Evolutionary conservation across 2,888 invertebrate species (phyloP), one percentile per base, ranked within the genome.

Genomic region (Drosophila longiperda): DNA sequence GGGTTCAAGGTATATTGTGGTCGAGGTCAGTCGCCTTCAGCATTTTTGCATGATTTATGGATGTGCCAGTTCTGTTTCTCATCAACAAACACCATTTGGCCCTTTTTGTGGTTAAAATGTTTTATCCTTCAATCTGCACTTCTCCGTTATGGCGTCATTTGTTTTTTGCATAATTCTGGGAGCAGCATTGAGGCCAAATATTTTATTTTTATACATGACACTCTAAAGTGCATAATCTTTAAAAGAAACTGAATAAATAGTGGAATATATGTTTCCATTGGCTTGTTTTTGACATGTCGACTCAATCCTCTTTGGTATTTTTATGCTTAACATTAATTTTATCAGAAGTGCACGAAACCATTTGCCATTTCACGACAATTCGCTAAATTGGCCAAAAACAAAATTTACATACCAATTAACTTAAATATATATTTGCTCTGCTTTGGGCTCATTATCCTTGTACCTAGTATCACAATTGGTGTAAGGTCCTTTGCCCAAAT

Each of bases 351-450:
- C 8, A 2, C 20, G 5, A 29, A 26, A 17, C 12, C 45, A 34
- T 32, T 38, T 32, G 32, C 52, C 45, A 38, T 23, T 52, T 60
- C 40, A 59, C 64, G 40, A 20, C 52, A 54, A 66, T 66, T 67
- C 36, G 54, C 58, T 55, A 73, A 82, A 83, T 79, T 84, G 75
- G 75, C 60, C 72, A n/a, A 45, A n/a, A 45, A 50, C 57, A 63
- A 72, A 82, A 87, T 87, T 84, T 84, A 73, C 87, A 84, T 84
- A 82, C 75, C 87, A 82, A 84, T 84, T 87, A 87, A 82, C 53
- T 82, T 84, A 73, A 73, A 83, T 87, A 83, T 78, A 78, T 83
- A 72, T 78, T 81, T 86, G 73, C 71, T 67, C 60, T 78, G 66
- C 66, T 65, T 59, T 58, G 40, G 12, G 54, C 58, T 67, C 62